Base-by-base conservation (phyloP, 2,113 vertebrate genomes). In the Phainopepla nitens region DNA sequence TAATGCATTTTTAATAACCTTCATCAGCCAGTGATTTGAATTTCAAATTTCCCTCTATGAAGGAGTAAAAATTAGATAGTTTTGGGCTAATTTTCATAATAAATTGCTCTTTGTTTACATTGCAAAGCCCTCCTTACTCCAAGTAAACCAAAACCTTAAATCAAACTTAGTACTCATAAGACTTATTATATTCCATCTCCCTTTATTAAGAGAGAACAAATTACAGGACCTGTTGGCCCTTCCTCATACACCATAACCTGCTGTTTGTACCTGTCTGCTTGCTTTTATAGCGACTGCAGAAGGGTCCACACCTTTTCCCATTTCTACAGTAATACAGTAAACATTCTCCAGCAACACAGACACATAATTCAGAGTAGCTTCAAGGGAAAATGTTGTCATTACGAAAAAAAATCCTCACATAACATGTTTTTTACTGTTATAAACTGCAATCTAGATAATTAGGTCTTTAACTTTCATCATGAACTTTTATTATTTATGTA, bases 1-100 rank as follows among this genome's bases (percentile, higher is more conserved):
- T 98, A 97, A 98, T 98, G 79, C 68, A 98, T 97, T 98, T 98
- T 98, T 98, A 98, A 98, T 98, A 98, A 95, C 93, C 93, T 97
- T 96, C 87, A 94, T 96, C 96, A 97, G 75, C 86, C 78, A 95
- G 44, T 90, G 71, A 98, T 98, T 98, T 98, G 96, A 98, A 98
- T 97, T 98, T 97, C 94, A 98, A 97, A 98, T 98, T 96, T 96
- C 45, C 76, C 95, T 96, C 92, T 92, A 84, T 39, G 60, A 92
- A 93, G 82, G 97, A 95, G 79, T 84, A 94, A 97, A 96, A 97
- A 94, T 89, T 96, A 88, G 90, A 90, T 60, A 82, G 90, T 76
- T 96, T 97, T 91, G 84, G 81, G 84, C 77, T 50, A 91, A 77
- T 97, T 90, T 97, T 95, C 90, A 94, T 95, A 96, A 96, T 94